These are phyloP conservation scores for Spialia ferax DNA, from an alignment of 2,888 invertebrate genomes.

Conservation along the genomic window DNA sequence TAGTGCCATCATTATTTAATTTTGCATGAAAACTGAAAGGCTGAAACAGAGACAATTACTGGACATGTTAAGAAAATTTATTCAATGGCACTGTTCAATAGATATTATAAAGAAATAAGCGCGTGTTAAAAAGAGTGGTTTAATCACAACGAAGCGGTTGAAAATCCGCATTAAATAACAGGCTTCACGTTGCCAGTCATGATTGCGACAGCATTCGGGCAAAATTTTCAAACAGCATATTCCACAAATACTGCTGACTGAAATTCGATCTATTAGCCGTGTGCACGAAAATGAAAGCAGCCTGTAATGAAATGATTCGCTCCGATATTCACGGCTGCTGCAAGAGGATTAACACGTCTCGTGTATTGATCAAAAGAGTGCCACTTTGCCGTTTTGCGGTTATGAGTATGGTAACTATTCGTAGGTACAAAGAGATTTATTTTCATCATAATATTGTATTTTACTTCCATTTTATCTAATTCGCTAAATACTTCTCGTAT, in stretches of 20 bases:
- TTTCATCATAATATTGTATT: no score
- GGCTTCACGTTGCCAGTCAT: neutral
- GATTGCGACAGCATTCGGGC: neutral
- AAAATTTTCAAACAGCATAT: slow-evolving; percentile 13
- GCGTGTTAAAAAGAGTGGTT: no score
- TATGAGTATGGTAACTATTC: neutral
- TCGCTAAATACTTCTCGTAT: no score
- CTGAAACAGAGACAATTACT: no score
- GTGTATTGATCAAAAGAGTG: neutral
- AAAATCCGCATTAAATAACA: slow-evolving; percentile 10
- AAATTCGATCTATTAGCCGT: slow-evolving; percentile 8
- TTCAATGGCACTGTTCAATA: no score
- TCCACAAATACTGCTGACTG: slow-evolving; percentile 3
- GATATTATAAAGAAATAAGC: no score
- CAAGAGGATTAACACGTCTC: neutral
- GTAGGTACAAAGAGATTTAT: no score
- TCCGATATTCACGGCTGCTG: neutral
- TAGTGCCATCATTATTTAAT: no score
- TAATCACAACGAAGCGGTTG: neutral
- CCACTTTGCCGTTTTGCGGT: neutral
- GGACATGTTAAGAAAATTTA: no score
- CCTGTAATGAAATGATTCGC: slow-evolving; percentile 1
- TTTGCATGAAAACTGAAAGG: no score
- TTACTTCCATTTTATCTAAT: no score
- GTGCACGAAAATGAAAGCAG: neutral